Evolutionary conservation across 2,888 invertebrate species (phyloP).

Genomic region (Pollenia amentaria): DNA sequence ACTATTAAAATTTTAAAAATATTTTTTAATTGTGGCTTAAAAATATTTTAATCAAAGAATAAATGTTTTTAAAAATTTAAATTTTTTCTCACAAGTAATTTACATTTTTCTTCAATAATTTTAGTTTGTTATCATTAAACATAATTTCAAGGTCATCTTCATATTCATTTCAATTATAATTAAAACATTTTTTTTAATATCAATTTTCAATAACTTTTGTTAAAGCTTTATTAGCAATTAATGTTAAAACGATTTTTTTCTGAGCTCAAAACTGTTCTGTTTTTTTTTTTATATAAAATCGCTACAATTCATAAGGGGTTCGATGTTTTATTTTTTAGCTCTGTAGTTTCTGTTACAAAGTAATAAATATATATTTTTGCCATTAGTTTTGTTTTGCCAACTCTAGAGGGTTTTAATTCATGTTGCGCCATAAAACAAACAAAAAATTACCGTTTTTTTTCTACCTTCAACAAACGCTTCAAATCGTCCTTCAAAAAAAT

Average conservation of each 20-base stretch:
- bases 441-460: not conserved
- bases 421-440: slow-evolving; percentile 41
- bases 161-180: slow-evolving; percentile 1
- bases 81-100: not conserved
- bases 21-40: not conserved
- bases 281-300: not conserved
- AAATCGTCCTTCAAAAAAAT: slow-evolving; percentile 57
- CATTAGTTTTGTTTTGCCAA: slow-evolving; percentile 66
- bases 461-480: not conserved
- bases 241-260: slow-evolving; percentile 45
- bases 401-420: slow-evolving; percentile 51
- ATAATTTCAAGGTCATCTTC: slow-evolving; percentile 22
- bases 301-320: slow-evolving; percentile 23
- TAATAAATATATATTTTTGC: slow-evolving; percentile 63
- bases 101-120: not conserved
- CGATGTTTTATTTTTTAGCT: slow-evolving; percentile 8
- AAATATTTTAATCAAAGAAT: no score
- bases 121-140: not conserved
- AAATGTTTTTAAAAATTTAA: no score
- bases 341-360: slow-evolving; percentile 36
- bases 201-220: slow-evolving; percentile 34
- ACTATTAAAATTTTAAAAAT: not conserved
- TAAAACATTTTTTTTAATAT: not conserved
- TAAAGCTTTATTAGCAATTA: slow-evolving; percentile 44
- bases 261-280: slow-evolving; percentile 28